Evolutionary conservation across 2,113 vertebrate species (phyloP), one percentile per base, ranked within the genome.

Genomic region (Microcebus murinus): DNA sequence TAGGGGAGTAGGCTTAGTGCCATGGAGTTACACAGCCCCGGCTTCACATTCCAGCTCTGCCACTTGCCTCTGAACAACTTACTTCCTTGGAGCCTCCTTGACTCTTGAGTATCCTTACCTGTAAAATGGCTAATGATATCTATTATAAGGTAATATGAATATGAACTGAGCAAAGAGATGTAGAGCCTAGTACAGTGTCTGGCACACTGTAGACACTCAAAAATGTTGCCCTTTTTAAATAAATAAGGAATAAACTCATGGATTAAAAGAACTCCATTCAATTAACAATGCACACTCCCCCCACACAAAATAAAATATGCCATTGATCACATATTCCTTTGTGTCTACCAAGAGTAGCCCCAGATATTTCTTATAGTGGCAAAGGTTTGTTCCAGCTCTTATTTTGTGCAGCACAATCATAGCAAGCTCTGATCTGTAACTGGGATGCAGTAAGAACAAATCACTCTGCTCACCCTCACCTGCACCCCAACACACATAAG

Each of bases 281-380:
- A n/a, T 48, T 4, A 52, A 27, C 10, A 25, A 48, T 8, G 6
- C 10, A 5, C 1, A 0, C 10, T 3, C 1, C 1, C 15, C 20
- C 10, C 71, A 61, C 8, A 25, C 13, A 2, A 3, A 17, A 11
- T 1, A 70, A 83, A 55, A 45, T 8, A 4, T 8, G 27, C 9
- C 23, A 14, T 25, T 18, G 52, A 76, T 63, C 27, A 11, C 6
- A 20, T 36, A 90, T 89, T 94, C 36, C 39, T 59, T 48, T 86
- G 14, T 36, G 31, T 11, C 1, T 67, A 20, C 55, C 15, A 25
- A 59, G 48, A 71, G 20, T 6, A 45, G 55, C 23, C 21, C 29
- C n/a, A 23, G 48, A 11, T 61, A 31, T 42, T 63, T 92, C 42
- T 34, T 9, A 42, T 0, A 14, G 15, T 1, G 21, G 31, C 68